phyloP scores from a whole-genome alignment of 2,113 vertebrate genomes.

The Alosa alosa region DNA sequence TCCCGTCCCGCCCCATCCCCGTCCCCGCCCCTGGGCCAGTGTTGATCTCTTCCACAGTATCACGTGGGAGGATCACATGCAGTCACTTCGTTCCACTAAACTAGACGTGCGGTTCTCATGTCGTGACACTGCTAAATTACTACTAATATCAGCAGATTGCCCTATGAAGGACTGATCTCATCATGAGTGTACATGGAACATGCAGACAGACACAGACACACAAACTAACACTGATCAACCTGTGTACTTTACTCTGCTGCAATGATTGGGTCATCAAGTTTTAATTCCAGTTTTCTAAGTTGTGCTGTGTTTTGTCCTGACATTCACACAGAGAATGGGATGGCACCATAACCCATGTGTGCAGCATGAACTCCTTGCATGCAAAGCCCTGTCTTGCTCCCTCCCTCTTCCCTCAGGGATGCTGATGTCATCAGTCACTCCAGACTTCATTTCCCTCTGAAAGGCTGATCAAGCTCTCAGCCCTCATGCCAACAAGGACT shows the following conservation, averaged over 20 bases:
- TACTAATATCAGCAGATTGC: neutral
- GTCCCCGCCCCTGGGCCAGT: neutral
- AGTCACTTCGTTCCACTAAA: neutral
- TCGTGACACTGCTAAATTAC: conserved; percentile 3
- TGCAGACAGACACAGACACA: neutral
- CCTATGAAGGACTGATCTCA: neutral
- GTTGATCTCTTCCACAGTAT: neutral
- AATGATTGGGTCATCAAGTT: neutral
- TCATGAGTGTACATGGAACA: neutral
- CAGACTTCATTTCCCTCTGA: neutral
- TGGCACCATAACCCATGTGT: neutral
- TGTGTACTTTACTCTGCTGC: neutral
- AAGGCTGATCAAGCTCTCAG: neutral
- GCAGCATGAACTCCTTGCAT: neutral
- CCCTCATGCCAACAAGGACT: neutral
- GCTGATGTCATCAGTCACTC: neutral
- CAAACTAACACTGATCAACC: neutral
- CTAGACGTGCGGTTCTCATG: neutral
- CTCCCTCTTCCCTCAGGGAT: neutral
- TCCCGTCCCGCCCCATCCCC: neutral
- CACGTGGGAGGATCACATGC: conserved; percentile 9
- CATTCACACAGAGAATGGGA: neutral
- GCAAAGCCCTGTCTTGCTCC: neutral
- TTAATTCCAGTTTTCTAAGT: neutral
- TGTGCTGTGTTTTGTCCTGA: neutral